phyloP scores from a whole-genome alignment of 2,888 invertebrate species.

The Pediacus dermestoides region DNA sequence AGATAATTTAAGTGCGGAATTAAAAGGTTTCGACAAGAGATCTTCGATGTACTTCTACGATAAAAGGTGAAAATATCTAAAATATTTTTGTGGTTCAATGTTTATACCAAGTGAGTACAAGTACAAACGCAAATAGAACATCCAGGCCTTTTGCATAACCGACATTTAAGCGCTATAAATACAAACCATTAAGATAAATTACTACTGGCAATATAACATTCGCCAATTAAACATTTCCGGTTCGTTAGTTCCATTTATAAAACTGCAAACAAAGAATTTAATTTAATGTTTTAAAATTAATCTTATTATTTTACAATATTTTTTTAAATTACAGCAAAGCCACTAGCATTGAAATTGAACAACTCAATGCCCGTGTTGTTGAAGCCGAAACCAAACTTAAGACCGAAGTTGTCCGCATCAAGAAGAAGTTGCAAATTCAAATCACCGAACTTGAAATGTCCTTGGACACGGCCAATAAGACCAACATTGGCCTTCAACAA shows the following conservation, averaged over 20 bases:
- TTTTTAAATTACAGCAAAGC: constrained; percentile 71
- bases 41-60: constrained; percentile 59
- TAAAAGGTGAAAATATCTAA: constrained; percentile 57
- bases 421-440: constrained; percentile 98
- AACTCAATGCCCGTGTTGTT: constrained; percentile 89
- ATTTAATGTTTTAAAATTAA: no score
- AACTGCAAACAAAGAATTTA: no score
- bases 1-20: constrained; percentile 58
- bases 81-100: constrained; percentile 23
- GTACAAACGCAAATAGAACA: constrained; percentile 21
- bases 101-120: constrained; percentile 28
- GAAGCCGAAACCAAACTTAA: constrained; percentile 95
- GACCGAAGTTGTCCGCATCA: constrained; percentile 93
- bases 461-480: constrained; percentile 96
- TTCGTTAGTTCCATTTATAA: no score
- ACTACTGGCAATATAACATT: constrained; percentile 8
- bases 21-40: constrained; percentile 61
- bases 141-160: constrained; percentile 13
- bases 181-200: constrained; percentile 13
- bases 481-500: constrained; percentile 95
- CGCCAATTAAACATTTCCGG: constrained; percentile 11
- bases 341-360: constrained; percentile 97
- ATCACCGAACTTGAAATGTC: constrained; percentile 96
- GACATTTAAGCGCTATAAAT: constrained; percentile 23
- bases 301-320: no score